phyloP scores from a whole-genome alignment of 2,113 vertebrate genomes.

The Oxyura jamaicensis region DNA sequence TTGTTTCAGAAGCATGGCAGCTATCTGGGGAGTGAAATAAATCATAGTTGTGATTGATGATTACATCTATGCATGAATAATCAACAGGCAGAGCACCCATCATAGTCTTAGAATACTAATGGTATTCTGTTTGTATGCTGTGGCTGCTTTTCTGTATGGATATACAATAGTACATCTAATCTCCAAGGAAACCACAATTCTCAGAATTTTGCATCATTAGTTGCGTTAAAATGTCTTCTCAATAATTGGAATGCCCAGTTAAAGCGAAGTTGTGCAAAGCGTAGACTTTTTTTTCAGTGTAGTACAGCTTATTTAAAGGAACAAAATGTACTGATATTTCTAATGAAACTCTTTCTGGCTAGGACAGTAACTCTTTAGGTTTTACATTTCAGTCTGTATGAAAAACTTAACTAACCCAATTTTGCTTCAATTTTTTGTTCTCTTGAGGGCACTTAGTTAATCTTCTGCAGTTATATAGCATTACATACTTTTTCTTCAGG shows the following conservation, averaged over 20 bases:
- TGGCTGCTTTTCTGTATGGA: not conserved
- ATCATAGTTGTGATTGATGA: not conserved
- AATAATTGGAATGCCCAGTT: not conserved
- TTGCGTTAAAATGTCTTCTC: not conserved
- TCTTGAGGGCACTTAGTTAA: constrained; percentile 31
- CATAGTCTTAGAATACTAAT: not conserved
- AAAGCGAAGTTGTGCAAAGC: not conserved
- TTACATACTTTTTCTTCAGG: constrained; percentile 45
- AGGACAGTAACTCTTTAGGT: constrained; percentile 53
- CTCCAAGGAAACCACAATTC: not conserved
- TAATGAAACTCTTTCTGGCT: constrained; percentile 51
- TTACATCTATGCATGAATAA: not conserved
- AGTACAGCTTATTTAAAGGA: constrained; percentile 28
- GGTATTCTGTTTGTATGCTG: not conserved
- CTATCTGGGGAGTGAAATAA: not conserved
- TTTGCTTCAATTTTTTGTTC: constrained; percentile 55
- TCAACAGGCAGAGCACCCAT: not conserved
- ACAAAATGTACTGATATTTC: constrained; percentile 47
- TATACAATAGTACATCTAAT: not conserved
- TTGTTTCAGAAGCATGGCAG: not conserved
- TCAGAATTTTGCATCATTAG: not conserved
- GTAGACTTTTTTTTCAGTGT: not conserved
- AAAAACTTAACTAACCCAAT: constrained; percentile 65
- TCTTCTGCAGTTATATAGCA: constrained; percentile 18
- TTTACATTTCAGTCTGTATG: constrained; percentile 62